These are phyloP conservation scores for Drosophila algonquin DNA, from an alignment of 2,888 invertebrate genomes.

Conservation along the genomic window DNA sequence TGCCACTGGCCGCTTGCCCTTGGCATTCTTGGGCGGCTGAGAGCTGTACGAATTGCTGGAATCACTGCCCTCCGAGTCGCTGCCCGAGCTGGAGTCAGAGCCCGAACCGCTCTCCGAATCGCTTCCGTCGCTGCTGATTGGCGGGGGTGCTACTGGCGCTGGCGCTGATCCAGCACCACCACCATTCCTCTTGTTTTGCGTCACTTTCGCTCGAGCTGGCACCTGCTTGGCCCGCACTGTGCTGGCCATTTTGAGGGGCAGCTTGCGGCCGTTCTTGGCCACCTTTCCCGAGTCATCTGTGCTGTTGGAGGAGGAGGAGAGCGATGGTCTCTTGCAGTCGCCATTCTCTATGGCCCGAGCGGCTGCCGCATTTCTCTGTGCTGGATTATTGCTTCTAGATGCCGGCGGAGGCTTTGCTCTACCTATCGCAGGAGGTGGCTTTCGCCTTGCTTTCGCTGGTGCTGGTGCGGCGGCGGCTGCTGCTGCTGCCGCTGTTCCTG, in stretches of 20 bases:
- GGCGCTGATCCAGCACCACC: slow-evolving; percentile 19
- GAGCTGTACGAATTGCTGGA: slow-evolving; percentile 64
- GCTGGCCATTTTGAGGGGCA: slow-evolving; percentile 72
- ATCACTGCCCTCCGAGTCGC: slow-evolving; percentile 74
- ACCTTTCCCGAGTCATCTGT: slow-evolving; percentile 69
- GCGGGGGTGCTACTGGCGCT: slow-evolving; percentile 28
- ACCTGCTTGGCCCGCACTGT: slow-evolving; percentile 72
- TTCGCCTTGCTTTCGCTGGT: slow-evolving; percentile 34
- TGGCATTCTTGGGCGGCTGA: slow-evolving; percentile 55
- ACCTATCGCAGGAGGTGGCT: slow-evolving; percentile 28
- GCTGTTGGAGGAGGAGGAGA: slow-evolving; percentile 70
- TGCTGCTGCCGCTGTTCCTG: slow-evolving; percentile 41
- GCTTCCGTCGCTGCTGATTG: slow-evolving; percentile 77
- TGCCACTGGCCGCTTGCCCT: slow-evolving; percentile 45
- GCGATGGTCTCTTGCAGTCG: slow-evolving; percentile 64
- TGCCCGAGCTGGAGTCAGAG: slow-evolving; percentile 64
- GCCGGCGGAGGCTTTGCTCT: slow-evolving; percentile 1
- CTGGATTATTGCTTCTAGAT: slow-evolving; percentile 25
- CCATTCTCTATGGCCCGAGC: slow-evolving; percentile 52
- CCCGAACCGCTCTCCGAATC: slow-evolving; percentile 74
- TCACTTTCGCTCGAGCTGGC: slow-evolving; percentile 53
- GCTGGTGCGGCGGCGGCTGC: slow-evolving; percentile 43
- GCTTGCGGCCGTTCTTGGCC: slow-evolving; percentile 66
- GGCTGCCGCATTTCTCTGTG: slow-evolving; percentile 5
- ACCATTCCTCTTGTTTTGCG: slow-evolving; percentile 58